Evolutionary conservation across 2,888 invertebrate genomes (phyloP).

Genomic region (Xanthostigma xanthostigma): DNA sequence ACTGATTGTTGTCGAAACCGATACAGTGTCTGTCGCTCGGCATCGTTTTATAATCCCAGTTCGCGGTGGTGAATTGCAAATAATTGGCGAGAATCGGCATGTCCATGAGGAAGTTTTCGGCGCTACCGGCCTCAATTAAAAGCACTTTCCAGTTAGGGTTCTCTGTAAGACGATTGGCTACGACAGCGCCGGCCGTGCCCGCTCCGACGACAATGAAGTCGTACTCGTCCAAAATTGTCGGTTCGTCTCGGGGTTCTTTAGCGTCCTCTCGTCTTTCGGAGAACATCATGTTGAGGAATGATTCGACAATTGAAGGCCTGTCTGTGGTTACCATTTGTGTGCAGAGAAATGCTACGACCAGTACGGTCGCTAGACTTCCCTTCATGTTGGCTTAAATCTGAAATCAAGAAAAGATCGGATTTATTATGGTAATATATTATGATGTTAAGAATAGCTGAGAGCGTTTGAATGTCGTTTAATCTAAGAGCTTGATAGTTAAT

Average conservation of each 20-base stretch:
- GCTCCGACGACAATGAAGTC: slow-evolving; percentile 27
- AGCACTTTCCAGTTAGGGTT: slow-evolving; percentile 30
- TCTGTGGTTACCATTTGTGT: not conserved
- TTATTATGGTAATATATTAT: too few relatives aligned
- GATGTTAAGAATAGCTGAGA: too few relatives aligned
- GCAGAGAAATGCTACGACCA: too few relatives aligned
- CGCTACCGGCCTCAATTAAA: slow-evolving; percentile 35
- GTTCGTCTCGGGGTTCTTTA: too few relatives aligned
- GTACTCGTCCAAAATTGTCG: slow-evolving; percentile 12
- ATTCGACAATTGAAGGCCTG: not conserved
- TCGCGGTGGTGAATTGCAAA: slow-evolving; percentile 43
- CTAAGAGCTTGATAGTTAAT: too few relatives aligned
- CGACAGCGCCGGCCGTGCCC: slow-evolving; percentile 35
- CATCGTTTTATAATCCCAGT: slow-evolving; percentile 40
- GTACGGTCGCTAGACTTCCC: too few relatives aligned
- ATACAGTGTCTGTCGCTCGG: slow-evolving; percentile 27
- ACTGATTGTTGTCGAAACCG: slow-evolving; percentile 20
- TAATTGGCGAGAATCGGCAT: slow-evolving; percentile 47
- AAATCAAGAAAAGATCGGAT: too few relatives aligned
- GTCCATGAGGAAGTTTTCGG: slow-evolving; percentile 49
- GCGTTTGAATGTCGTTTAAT: too few relatives aligned
- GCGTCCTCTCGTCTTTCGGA: too few relatives aligned
- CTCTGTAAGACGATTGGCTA: slow-evolving; percentile 34
- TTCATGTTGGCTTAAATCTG: too few relatives aligned
- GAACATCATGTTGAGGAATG: too few relatives aligned